Evolutionary conservation across 2,113 vertebrate genomes (phyloP), one percentile per base, ranked within the genome.

Genomic region (Gallinago undulata): DNA sequence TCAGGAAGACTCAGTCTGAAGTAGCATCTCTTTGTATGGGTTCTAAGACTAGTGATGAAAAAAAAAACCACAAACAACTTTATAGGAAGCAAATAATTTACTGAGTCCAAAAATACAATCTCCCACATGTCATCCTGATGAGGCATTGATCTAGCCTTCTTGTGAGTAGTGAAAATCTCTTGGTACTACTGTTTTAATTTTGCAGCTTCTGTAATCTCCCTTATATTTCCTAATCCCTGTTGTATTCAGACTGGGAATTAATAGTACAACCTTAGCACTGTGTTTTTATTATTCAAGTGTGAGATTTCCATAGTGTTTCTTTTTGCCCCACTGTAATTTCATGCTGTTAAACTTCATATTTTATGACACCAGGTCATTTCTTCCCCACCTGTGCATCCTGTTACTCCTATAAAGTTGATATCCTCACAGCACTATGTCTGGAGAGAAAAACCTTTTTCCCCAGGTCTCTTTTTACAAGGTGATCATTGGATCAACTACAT

Each of bases 191-290:
- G 8, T 23, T 33, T 57, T 66, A 25, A 37, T 35, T 82, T 81
- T 53, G 33, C 41, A 62, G 7, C 1, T 81, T 84, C 56, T 81
- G 21, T 77, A 56, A 60, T 74, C 15, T 78, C 56, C 55, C 6
- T 84, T 41, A 4, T 0, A 0, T 81, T 66, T 94, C 50, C 17
- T 39, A 33, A 0, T 73, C 11, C 13, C 8, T 4, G 0, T 4
- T 66, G 45, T 1, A 0, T 81, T 94, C 18, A 5, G 13, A 33
- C 15, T 12, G 21, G 59, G 35, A 84, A 24, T 51, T 89, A 33
- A 23, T 27, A 74, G 33, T 48, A 47, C 53, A 55, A 21, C 11
- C 9, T 41, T 35, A 51, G 33, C 37, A 56, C 1, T 1, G 8
- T 70, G 33, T 13, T 66, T 41, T 83, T 51, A 27, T 79, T 90